Evolutionary conservation across 2,888 invertebrate genomes (phyloP).

Genomic region (Epinotia brunnichana): DNA sequence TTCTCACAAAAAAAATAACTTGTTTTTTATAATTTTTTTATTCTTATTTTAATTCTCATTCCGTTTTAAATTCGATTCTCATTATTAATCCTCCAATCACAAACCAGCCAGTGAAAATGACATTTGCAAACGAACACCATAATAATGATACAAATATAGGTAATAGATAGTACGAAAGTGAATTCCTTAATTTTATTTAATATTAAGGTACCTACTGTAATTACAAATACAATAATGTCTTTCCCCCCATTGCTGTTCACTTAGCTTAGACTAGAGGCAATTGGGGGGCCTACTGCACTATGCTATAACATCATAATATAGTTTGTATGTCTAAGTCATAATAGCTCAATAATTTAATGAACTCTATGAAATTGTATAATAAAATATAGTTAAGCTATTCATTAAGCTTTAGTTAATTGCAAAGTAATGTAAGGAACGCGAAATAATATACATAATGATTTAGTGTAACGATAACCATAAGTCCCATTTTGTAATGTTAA

Average conservation of each 20-base stretch:
- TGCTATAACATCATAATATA: constrained; percentile 61
- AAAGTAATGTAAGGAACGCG: constrained; percentile 57
- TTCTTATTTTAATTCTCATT: background rate
- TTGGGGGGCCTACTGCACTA: constrained; percentile 63
- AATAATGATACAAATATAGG: constrained; percentile 74
- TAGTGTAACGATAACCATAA: constrained; percentile 64
- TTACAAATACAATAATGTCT: constrained; percentile 75
- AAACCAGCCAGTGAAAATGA: constrained; percentile 72
- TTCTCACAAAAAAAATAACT: background rate
- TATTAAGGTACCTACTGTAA: constrained; percentile 65
- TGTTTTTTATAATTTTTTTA: background rate
- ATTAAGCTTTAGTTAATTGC: constrained; percentile 52
- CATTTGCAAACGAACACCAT: constrained; percentile 81
- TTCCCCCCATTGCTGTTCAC: constrained; percentile 59
- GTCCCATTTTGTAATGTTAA: constrained; percentile 83
- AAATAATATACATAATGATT: constrained; percentile 68
- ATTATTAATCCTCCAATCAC: constrained; percentile 58
- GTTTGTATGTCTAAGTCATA: constrained; percentile 61
- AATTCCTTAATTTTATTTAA: constrained; percentile 75
- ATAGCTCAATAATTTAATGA: constrained; percentile 79
- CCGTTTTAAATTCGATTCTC: constrained; percentile 30
- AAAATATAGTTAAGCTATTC: constrained; percentile 69
- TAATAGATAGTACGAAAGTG: constrained; percentile 67
- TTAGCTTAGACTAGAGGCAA: constrained; percentile 51
- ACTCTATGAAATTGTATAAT: constrained; percentile 70